Evolutionary conservation across 2,113 vertebrate species (phyloP).

Genomic region (Agapornis roseicollis): DNA sequence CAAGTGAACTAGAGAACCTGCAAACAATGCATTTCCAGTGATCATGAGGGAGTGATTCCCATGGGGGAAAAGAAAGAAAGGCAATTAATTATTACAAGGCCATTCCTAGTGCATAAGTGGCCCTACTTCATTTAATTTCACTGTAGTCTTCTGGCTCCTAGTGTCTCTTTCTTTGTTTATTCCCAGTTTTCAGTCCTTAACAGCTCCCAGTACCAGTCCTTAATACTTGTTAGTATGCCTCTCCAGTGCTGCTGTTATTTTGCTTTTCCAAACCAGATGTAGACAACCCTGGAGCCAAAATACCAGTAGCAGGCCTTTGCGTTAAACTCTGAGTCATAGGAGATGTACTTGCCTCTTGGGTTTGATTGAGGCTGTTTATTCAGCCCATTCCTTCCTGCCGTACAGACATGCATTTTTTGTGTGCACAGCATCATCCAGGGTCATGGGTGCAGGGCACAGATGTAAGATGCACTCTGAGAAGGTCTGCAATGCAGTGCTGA

Average conservation of each 20-base stretch:
- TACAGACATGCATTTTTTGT: neutral
- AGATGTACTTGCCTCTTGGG: neutral
- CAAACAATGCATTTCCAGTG: neutral
- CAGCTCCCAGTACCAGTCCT: neutral
- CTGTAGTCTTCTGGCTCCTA: neutral
- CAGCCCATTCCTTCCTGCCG: neutral
- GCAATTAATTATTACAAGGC: neutral
- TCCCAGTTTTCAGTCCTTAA: neutral
- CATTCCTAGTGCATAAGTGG: accelerated
- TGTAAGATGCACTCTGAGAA: neutral
- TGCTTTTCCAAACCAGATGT: neutral
- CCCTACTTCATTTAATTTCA: neutral
- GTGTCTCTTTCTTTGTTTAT: neutral
- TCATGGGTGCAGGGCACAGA: neutral
- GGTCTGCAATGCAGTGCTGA: neutral
- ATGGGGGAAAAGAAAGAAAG: neutral
- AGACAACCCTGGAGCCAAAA: neutral
- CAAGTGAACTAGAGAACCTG: neutral
- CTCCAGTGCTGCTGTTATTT: neutral
- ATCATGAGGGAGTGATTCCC: neutral
- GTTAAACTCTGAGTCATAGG: neutral
- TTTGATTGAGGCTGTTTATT: neutral
- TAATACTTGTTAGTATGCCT: neutral
- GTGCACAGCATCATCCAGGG: accelerated
- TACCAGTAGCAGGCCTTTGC: neutral